Evolutionary conservation across 2,797 vertebrate species (phyloP), one percentile per base, ranked within the genome.

Genomic region (Ispidina picta): DNA sequence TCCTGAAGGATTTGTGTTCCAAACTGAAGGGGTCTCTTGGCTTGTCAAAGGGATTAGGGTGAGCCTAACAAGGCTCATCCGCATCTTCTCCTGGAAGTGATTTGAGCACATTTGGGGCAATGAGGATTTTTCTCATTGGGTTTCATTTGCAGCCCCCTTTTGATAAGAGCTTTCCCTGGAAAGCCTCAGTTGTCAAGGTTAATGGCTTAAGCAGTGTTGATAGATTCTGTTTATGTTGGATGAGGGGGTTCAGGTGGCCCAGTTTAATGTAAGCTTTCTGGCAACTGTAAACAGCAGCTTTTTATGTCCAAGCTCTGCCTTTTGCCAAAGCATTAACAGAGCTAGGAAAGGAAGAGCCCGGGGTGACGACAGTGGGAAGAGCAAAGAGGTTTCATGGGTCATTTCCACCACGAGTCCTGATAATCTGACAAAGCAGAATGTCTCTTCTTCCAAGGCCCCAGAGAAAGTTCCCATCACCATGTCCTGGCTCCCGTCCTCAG

Each of bases 151-250:
- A 80, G 59, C 52, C 74, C 86, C 37, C 35, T 93, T 95, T 94
- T 91, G 95, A 95, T 95, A 95, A 94, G 39, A 58, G 10, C 41
- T 90, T 70, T 92, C 85, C 95, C 96, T 96, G 95, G 94, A 95
- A 95, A 97, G 78, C 75, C 86, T 97, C 94, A 96, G 56, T 95
- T 97, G 97, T 97, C 97, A 97, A 74, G 80, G 91, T 89, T 97
- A 96, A 97, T 96, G 95, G 89, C 83, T 95, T 97, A 97, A 97
- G 93, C 88, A 75, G 92, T 87, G 87, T 83, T 97, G 97, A 97
- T 96, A 95, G 93, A 96, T 97, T 91, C 90, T 97, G 95, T 97
- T 97, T 97, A 96, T 87, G 83, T 76, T 96, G 87, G 83, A 63
- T 65, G 88, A 96, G 91, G 91, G 75, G 75, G 82, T 93, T 96